These are phyloP conservation scores for Thalassophryne amazonica DNA, from an alignment of 2,797 vertebrate species.

Conservation along the genomic window DNA sequence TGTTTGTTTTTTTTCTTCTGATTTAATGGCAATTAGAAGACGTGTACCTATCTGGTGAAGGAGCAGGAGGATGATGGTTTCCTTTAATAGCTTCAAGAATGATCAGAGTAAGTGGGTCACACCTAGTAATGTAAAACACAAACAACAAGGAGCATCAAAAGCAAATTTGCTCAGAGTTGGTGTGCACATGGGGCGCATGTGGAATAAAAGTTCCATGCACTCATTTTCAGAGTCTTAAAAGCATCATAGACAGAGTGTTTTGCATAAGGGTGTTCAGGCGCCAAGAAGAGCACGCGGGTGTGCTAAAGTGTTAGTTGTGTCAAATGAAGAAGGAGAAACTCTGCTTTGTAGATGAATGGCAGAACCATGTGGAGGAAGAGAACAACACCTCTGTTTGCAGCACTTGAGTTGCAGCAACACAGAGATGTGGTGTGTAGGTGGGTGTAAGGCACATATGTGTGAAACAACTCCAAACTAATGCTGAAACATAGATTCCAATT, in stretches of 20 bases:
- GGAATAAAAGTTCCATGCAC: conserved; percentile 32
- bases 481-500: too few relatives aligned
- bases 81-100: conserved; percentile 55
- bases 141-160: conserved; percentile 61
- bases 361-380: conserved; percentile 27
- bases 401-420: too few relatives aligned
- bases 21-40: conserved; percentile 55
- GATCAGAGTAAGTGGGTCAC: conserved; percentile 67
- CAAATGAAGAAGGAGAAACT: conserved; percentile 12
- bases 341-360: conserved; percentile 44
- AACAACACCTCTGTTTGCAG: conserved; percentile 24
- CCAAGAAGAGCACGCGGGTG: neutral
- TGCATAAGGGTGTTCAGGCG: conserved; percentile 24
- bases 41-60: conserved; percentile 27
- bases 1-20: conserved; percentile 13
- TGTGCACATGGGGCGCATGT: conserved; percentile 3
- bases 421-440: too few relatives aligned
- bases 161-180: conserved; percentile 56
- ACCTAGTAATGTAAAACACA: conserved; percentile 45
- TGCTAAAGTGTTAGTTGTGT: conserved; percentile 16
- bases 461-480: too few relatives aligned
- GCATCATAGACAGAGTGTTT: conserved; percentile 48
- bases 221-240: conserved; percentile 50
- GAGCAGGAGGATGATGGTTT: conserved; percentile 34
- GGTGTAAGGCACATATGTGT: neutral